Percentiles rank a stretch among this genome's conserved stretches.
These are phyloP conservation scores for Mus musculus DNA, from an alignment of 2,113 vertebrate genomes.

Conservation along the genomic window GRCm39 chrX:159775001-159775500, in stretches of 20 bases:
- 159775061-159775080: constrained; percentile 55
- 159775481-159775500: constrained; percentile 46
- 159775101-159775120: background rate
- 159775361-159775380: constrained; percentile 65
- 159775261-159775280: constrained; percentile 68
- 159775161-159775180: constrained; percentile 65
- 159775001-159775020: constrained; percentile 62
- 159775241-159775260: constrained; percentile 64
- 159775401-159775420: background rate
- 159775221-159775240: constrained; percentile 57
- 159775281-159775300: constrained; percentile 51
- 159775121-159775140: constrained; percentile 66
- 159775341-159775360: constrained; percentile 46
- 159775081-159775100: constrained; percentile 53
- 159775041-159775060: constrained; percentile 72
- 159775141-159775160: constrained; percentile 53
- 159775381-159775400: constrained; percentile 45
- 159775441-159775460: constrained; percentile 56
- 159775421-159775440: background rate
- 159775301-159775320: constrained; percentile 67
- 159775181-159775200: constrained; percentile 71
- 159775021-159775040: constrained; percentile 68
- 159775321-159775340: constrained; percentile 45
- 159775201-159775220: constrained; percentile 72
- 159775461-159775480: constrained; percentile 2